Conservation (phyloP, 2,797 vertebrate genomes). For the Melanotaenia pygmaea region DNA sequence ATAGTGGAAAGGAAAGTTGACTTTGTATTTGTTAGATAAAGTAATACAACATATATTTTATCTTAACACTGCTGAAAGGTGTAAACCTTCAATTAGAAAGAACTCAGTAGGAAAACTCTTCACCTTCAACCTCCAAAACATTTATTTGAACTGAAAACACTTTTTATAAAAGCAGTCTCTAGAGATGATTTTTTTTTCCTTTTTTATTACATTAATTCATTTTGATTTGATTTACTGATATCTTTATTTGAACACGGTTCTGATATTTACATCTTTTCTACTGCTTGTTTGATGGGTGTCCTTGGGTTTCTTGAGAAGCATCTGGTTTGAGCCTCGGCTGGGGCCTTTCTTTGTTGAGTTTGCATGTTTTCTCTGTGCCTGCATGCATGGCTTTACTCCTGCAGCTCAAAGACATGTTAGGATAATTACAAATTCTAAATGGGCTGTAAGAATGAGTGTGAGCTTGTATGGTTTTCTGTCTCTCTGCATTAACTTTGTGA, state of each 20-base stretch:
- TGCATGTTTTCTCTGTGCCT: background rate
- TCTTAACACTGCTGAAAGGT: constrained; percentile 12
- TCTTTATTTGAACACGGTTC: background rate
- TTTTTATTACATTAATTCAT: background rate
- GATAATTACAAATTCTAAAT: background rate
- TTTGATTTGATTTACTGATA: background rate
- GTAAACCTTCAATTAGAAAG: constrained; percentile 33
- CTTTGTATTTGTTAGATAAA: background rate
- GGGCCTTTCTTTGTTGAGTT: background rate
- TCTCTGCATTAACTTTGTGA: background rate
- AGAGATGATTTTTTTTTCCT: background rate
- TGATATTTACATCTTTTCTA: background rate
- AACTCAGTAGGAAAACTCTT: background rate
- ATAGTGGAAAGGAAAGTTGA: background rate
- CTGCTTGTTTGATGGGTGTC: background rate
- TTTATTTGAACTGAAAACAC: background rate
- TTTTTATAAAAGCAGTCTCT: background rate
- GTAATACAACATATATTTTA: constrained; percentile 39
- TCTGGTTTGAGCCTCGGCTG: background rate
- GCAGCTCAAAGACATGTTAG: constrained; percentile 1
- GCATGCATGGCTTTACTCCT: background rate
- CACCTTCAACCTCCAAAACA: constrained; percentile 29
- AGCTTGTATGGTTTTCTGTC: background rate
- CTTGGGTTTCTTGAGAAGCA: background rate
- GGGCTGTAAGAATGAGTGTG: background rate